Base-by-base conservation (phyloP, 64 coral and sea anemone genomes). In the Montipora sp. region DNA sequence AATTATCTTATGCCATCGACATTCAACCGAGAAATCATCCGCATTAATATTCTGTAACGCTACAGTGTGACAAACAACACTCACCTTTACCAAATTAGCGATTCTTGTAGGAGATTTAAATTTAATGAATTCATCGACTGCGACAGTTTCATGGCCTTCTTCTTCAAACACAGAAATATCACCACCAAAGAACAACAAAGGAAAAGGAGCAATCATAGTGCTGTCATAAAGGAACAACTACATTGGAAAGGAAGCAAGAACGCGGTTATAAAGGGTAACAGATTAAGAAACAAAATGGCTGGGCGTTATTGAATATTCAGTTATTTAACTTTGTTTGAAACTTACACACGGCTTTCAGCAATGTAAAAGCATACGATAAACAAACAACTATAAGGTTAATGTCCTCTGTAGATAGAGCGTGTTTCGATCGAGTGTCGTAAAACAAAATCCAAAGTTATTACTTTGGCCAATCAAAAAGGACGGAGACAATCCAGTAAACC, bases 171-270 rank as follows among this genome's bases (percentile, higher is more conserved):
- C 89, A 23, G 94, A 92, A 72, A 99, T 96, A 5, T 92, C 87
- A 2, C 98, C 98, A 86, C 98, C 98, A 81, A 99, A 99, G 92
- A 99, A 99, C 57, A 99, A 55, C n/a, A 99, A 71, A 3, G 98
- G 92, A 81, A 92, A 99, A 3, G 98, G 94, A 8, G 98, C 89
- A 12, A 99, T 96, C 92, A 96, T 92, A 3, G 94, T 99, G 72
- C 94, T 79, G 76, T 99, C 94, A 53, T 98, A 94, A 72, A 98
- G 87, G 68, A 90, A 98, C 18, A 95, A 80, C 96, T 98, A 36
- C 36, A 36, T 36, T 36, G 16, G 59, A 74, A 59, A 9, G 44
- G 43, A 65, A 21, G 12, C 73, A 18, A 24, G 18, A 22, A 18
- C 16, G 15, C 51, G 5, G 16, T 68, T 68, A 68, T 5, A 68